Evolutionary conservation across 2,797 vertebrate species (phyloP), one percentile per base, ranked within the genome.

Genomic region (Pangasius djambal): DNA sequence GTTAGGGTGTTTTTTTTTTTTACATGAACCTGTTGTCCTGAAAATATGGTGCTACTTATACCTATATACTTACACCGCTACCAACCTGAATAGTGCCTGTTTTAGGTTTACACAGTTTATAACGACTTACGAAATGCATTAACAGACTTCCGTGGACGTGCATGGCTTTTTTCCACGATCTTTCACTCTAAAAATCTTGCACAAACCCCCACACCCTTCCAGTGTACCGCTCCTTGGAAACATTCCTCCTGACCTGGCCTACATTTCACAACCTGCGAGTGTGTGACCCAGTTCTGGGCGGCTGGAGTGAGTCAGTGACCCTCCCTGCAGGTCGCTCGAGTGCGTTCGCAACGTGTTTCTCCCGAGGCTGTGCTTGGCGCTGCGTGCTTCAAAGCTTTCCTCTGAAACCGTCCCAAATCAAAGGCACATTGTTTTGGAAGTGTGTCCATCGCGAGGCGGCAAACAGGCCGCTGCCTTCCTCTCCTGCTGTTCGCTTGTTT

Each of bases 391-490:
- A 90, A 89, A 91, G 86, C 61, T 75, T 59, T 83, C 48, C 57
- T 84, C 57, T 83, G n/a, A 81, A 86, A 87, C n/a, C 85, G 20
- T 87, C 86, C 89, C 83, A 91, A 88, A 94, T 91, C 75, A 88
- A 89, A 90, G 83, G 88, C 81, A 84, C 87, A 40, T 91, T 89
- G 89, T 85, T 89, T 74, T 87, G 86, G 87, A 88, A 86, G 85
- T 77, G 48, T 77, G 91, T 87, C 89, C 89, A 90, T 86, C 31
- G 74, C 83, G 82, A 90, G 88, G 72, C 88, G 70, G 85, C 88
- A 93, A 92, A 93, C 87, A 91, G 67, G 18, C 89, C 84, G 89
- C 40, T 83, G 48, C 89, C 88, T 90, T 90, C 88, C 89, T 57
- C 90, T 86, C 87, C 86, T 61, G 40, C 84, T 44, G 48, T 87